phyloP scores from a whole-genome alignment of 23 tunicate genomes.

The Styela plicata region DNA sequence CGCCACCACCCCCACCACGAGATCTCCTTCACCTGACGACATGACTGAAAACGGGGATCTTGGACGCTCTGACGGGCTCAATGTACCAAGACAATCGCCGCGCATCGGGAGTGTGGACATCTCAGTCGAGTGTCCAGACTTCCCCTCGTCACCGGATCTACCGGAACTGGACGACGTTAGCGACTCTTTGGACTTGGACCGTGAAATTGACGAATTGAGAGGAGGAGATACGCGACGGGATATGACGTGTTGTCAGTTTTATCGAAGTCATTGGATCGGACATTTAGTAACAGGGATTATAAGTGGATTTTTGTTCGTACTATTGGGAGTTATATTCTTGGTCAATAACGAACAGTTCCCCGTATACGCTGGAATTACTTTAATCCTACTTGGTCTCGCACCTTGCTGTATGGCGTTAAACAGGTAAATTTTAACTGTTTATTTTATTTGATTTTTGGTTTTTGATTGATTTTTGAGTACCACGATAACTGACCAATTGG shows the following conservation, averaged over 20 bases:
- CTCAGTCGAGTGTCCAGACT: neutral
- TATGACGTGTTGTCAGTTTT: slow-evolving; percentile 34
- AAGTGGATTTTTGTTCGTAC: slow-evolving; percentile 55
- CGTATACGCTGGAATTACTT: slow-evolving; percentile 58
- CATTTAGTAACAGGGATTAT: slow-evolving; percentile 57
- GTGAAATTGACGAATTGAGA: neutral
- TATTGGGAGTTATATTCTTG: slow-evolving; percentile 55
- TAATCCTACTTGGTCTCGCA: slow-evolving; percentile 60
- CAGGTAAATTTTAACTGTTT: no score
- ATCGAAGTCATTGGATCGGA: slow-evolving; percentile 68
- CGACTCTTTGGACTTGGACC: slow-evolving; percentile 14
- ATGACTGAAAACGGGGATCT: neutral
- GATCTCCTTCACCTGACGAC: neutral
- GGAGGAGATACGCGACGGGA: neutral
- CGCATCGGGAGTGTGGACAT: neutral
- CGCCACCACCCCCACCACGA: no score
- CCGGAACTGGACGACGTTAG: neutral
- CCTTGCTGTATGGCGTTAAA: slow-evolving; percentile 49
- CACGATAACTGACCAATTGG: no score
- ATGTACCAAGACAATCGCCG: neutral
- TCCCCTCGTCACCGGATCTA: neutral
- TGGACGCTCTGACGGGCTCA: neutral
- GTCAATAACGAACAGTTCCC: slow-evolving; percentile 36
- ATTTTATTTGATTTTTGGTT: no score
- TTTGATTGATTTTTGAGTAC: no score